phyloP scores from a whole-genome alignment of 2,888 invertebrate species.

The Argyra leucocephala region DNA sequence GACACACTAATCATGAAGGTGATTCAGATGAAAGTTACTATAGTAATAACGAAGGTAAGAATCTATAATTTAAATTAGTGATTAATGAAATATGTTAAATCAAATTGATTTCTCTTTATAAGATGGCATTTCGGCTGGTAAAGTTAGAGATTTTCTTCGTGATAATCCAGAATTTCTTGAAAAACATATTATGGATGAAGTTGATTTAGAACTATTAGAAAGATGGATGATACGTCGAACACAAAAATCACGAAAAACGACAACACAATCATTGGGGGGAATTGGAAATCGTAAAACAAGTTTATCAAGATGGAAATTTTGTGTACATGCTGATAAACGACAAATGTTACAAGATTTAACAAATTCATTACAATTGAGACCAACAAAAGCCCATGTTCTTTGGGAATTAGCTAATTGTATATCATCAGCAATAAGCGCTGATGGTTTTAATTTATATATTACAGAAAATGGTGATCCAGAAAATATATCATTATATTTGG shows the following conservation, averaged over 20 bases:
- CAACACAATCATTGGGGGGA: conserved; percentile 22
- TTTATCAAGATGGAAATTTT: conserved; percentile 50
- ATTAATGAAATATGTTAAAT: background rate
- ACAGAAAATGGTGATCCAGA: conserved; percentile 44
- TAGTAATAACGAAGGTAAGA: conserved; percentile 13
- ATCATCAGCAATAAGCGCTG: conserved; percentile 55
- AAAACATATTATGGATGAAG: conserved; percentile 52
- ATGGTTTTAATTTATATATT: conserved; percentile 55
- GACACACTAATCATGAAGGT: conserved; percentile 21
- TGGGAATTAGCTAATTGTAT: conserved; percentile 59
- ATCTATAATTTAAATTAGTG: background rate
- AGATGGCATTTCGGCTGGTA: conserved; percentile 27
- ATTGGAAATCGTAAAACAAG: conserved; percentile 46
- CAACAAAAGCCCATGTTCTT: conserved; percentile 54
- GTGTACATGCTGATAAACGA: conserved; percentile 55
- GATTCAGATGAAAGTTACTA: conserved; percentile 23
- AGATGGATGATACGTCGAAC: conserved; percentile 54
- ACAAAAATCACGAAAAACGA: conserved; percentile 44
- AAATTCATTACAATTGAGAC: conserved; percentile 50
- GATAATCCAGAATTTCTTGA: conserved; percentile 58
- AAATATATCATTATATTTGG: conserved; percentile 39
- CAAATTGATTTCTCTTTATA: background rate
- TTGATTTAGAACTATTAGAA: conserved; percentile 55
- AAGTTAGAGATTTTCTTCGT: conserved; percentile 49
- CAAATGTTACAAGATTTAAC: conserved; percentile 54